Conservation (phyloP, 2,113 vertebrate genomes). For the Hirundichthys speculiger region DNA sequence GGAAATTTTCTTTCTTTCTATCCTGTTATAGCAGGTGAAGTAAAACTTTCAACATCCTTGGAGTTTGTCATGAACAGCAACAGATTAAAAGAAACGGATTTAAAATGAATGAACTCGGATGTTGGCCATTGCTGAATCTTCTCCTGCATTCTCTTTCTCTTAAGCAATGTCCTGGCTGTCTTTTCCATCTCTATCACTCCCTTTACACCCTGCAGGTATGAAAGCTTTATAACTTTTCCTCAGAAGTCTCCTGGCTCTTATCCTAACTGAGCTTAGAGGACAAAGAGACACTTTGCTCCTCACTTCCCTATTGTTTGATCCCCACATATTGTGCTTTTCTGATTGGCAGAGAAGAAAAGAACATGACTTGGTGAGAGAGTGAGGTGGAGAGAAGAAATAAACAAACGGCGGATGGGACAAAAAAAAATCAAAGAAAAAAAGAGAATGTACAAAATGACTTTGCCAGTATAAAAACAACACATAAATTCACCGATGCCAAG, state of each 20-base stretch:
- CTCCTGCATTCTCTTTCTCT: too few relatives aligned
- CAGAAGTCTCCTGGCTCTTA: constrained; percentile 43
- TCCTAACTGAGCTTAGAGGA: constrained; percentile 30
- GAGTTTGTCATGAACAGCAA: too few relatives aligned
- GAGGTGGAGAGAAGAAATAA: constrained; percentile 25
- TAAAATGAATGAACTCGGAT: too few relatives aligned
- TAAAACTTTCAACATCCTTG: too few relatives aligned
- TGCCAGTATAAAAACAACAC: constrained; percentile 47
- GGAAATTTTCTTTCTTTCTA: too few relatives aligned
- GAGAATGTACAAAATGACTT: constrained; percentile 15
- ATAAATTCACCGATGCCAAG: constrained; percentile 36
- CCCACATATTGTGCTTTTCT: constrained; percentile 45
- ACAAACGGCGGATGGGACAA: constrained; percentile 9
- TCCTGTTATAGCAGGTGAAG: too few relatives aligned
- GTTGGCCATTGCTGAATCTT: too few relatives aligned
- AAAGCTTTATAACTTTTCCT: constrained; percentile 42
- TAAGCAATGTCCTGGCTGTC: background rate
- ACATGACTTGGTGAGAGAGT: background rate
- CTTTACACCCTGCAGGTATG: constrained; percentile 27
- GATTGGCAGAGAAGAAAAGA: constrained; percentile 20
- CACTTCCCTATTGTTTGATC: constrained; percentile 49
- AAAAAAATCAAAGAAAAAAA: constrained; percentile 27
- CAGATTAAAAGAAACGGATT: too few relatives aligned
- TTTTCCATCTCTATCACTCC: constrained; percentile 1
- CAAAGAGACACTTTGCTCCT: constrained; percentile 54